Evolutionary conservation across 2,797 vertebrate species (phyloP).

Genomic region (Eospalax fontanierii): DNA sequence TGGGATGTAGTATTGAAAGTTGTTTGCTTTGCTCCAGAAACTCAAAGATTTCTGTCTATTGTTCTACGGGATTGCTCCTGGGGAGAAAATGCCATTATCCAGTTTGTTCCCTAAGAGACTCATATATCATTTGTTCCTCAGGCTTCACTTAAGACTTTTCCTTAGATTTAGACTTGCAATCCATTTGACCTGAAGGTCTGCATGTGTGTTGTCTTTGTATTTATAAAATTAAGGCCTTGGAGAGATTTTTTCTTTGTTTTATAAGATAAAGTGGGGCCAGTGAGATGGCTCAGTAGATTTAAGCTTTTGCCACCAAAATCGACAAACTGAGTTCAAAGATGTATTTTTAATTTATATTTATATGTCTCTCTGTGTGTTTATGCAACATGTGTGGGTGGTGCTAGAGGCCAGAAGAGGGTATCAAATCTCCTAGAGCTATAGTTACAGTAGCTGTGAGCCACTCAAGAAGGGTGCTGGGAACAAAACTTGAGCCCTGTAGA

Average conservation of each 20-base stretch:
- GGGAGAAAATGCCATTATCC: background rate
- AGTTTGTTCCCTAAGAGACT: background rate
- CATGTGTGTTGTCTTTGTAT: background rate
- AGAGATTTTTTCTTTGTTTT: background rate
- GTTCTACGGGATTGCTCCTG: background rate
- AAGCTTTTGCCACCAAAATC: too few species aligned
- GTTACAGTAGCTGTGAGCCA: too few species aligned
- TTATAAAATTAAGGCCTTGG: background rate
- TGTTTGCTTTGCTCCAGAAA: background rate
- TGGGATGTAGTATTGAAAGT: background rate
- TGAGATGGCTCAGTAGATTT: too few species aligned
- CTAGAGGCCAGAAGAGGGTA: background rate
- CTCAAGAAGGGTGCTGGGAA: background rate
- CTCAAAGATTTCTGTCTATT: background rate
- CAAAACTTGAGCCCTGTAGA: background rate
- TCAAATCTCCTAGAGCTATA: background rate
- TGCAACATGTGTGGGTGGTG: background rate
- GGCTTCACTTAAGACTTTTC: background rate
- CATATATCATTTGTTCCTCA: background rate
- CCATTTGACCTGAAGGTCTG: background rate
- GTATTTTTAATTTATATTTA: too few species aligned
- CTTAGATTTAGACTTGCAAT: background rate
- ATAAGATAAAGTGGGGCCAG: too few species aligned
- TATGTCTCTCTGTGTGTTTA: background rate
- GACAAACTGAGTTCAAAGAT: too few species aligned